These are phyloP conservation scores for Amphiprion ocellaris DNA, from an alignment of 2,113 vertebrate species.

Conservation along the genomic window DNA sequence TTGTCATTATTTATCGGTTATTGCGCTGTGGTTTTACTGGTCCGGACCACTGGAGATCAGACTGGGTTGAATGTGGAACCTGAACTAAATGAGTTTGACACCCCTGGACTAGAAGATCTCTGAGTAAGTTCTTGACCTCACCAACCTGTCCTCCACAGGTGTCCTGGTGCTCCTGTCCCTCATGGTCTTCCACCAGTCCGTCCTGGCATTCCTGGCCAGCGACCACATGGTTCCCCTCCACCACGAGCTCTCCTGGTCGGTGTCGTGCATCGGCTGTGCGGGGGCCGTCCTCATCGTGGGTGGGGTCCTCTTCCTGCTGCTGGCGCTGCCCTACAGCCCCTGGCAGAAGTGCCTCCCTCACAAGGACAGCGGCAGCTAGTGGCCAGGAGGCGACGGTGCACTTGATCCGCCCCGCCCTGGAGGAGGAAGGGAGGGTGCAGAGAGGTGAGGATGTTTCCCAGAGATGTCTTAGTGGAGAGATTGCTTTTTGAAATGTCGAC, in stretches of 20 bases:
- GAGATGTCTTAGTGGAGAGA: constrained; percentile 25
- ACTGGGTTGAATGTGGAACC: too few relatives aligned
- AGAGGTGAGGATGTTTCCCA: constrained; percentile 36
- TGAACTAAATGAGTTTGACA: too few relatives aligned
- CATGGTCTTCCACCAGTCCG: constrained; percentile 88
- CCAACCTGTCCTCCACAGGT: constrained; percentile 72
- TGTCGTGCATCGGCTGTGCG: constrained; percentile 85
- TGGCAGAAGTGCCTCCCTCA: constrained; percentile 82
- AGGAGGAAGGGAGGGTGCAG: not conserved
- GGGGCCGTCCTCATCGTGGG: constrained; percentile 84
- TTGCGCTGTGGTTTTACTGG: too few relatives aligned
- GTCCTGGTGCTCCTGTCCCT: constrained; percentile 86
- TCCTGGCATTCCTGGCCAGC: constrained; percentile 83
- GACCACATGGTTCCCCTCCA: constrained; percentile 82
- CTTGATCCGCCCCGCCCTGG: constrained; percentile 20
- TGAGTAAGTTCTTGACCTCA: too few relatives aligned
- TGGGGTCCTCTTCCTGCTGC: constrained; percentile 84
- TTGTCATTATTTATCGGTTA: too few relatives aligned
- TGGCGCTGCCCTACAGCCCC: constrained; percentile 84
- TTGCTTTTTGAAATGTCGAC: not conserved
- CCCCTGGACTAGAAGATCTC: too few relatives aligned
- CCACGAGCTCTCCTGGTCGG: constrained; percentile 90
- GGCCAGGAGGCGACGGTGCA: constrained; percentile 33
- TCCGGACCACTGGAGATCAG: too few relatives aligned
- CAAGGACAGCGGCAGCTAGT: constrained; percentile 74